Evolutionary conservation across 2,888 invertebrate species (phyloP).

Genomic region (Lydus trimaculatus): DNA sequence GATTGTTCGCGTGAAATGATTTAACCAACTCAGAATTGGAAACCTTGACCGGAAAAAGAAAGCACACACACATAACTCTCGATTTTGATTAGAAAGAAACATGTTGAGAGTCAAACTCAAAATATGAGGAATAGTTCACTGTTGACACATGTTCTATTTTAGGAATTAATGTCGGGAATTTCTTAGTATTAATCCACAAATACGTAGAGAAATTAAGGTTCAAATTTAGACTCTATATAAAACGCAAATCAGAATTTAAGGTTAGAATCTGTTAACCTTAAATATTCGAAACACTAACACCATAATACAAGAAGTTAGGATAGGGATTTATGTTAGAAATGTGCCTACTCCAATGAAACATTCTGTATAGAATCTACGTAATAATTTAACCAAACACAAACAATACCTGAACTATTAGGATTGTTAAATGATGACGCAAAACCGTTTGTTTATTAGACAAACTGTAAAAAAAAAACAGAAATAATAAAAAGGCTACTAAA

Average conservation of each 20-base stretch:
- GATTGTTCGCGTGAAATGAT: too few species aligned
- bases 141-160: not conserved
- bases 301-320: too few species aligned
- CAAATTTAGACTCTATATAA: not conserved
- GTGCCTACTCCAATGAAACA: not conserved
- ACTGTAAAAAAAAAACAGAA: constrained; percentile 13
- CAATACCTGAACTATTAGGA: not conserved
- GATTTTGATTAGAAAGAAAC: not conserved
- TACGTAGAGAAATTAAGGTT: not conserved
- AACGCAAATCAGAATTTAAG: not conserved
- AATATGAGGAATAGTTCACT: not conserved
- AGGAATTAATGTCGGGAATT: not conserved
- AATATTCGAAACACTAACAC: not conserved
- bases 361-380: not conserved
- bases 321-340: too few species aligned
- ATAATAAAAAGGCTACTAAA: too few species aligned
- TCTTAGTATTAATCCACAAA: not conserved
- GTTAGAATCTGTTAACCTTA: not conserved
- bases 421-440: constrained; percentile 20
- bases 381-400: constrained; percentile 8
- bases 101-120: not conserved
- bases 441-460: constrained; percentile 21
- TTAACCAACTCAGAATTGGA: not conserved
- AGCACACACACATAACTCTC: not conserved
- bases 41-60: not conserved